These are phyloP conservation scores for Osmerus eperlanus DNA, from an alignment of 2,113 vertebrate species.

Conservation along the genomic window DNA sequence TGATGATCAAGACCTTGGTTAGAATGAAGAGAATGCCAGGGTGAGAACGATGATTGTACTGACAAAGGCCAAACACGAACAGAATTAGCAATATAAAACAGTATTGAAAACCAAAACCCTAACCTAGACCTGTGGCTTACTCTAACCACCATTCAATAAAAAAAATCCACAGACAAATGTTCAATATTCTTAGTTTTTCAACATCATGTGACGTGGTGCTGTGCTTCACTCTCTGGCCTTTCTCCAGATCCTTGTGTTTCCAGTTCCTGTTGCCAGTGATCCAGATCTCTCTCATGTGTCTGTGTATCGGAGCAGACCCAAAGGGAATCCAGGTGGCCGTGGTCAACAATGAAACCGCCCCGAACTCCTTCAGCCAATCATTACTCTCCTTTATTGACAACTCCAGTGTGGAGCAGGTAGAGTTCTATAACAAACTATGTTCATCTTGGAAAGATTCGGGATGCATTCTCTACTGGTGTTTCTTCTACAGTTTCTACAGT, in stretches of 20 bases:
- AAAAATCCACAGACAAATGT: too few species aligned
- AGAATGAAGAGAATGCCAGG: conserved; percentile 77
- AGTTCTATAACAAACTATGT: too few species aligned
- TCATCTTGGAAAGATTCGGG: too few species aligned
- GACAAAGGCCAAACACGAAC: neutral
- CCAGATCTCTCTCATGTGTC: conserved; percentile 76
- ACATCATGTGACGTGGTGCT: neutral
- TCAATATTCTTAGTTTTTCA: too few species aligned
- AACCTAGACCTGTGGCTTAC: neutral
- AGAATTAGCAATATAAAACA: neutral
- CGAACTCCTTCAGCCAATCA: conserved; percentile 52
- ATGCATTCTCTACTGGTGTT: too few species aligned
- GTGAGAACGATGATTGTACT: conserved; percentile 34
- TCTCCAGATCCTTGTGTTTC: conserved; percentile 72
- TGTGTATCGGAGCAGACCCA: conserved; percentile 74
- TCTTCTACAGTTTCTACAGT: too few species aligned
- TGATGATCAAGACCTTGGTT: conserved; percentile 74
- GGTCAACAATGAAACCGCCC: conserved; percentile 74
- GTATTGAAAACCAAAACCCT: too few species aligned
- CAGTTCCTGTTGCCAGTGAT: conserved; percentile 79
- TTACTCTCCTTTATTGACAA: conserved; percentile 75
- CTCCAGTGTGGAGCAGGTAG: conserved; percentile 70
- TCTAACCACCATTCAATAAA: too few species aligned
- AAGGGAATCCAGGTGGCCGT: conserved; percentile 70
- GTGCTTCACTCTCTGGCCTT: neutral